Conservation (phyloP, 2,113 vertebrate species). For the Burhinus oedicnemus region DNA sequence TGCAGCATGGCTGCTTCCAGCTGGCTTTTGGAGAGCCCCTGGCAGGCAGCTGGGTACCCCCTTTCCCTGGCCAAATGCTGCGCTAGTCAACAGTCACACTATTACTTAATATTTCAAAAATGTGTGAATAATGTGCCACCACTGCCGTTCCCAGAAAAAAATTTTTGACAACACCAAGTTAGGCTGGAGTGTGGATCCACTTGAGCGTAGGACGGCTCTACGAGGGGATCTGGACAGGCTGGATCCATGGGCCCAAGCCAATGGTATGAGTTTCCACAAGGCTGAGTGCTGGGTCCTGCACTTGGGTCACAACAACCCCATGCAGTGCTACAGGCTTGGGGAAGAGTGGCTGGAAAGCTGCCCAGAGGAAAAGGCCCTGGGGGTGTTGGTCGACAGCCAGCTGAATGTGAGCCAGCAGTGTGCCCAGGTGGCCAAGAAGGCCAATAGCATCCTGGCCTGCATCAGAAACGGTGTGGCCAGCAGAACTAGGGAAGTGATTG, state of each 20-base stretch:
- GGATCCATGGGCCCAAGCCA: neutral
- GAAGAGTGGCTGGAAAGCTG: neutral
- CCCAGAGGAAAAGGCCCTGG: neutral
- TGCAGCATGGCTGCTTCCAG: neutral
- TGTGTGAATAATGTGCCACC: neutral
- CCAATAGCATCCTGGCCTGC: neutral
- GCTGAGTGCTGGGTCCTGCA: neutral
- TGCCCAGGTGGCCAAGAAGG: neutral
- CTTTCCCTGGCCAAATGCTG: neutral
- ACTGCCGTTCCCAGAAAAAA: neutral
- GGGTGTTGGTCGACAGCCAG: accelerated
- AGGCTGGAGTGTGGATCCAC: neutral
- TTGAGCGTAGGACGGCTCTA: neutral
- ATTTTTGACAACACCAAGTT: neutral
- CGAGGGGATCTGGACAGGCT: neutral
- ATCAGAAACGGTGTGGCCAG: neutral
- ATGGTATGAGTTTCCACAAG: neutral
- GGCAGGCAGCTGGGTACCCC: neutral
- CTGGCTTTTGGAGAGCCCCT: neutral
- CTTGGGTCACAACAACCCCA: neutral
- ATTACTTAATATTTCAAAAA: neutral
- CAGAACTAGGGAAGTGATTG: neutral
- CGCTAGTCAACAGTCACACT: neutral
- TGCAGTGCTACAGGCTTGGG: neutral
- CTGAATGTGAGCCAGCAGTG: neutral